Evolutionary conservation across 35 echinoderm and acorn worm genomes (phyloP).

Genomic region (Anneissia japonica): DNA sequence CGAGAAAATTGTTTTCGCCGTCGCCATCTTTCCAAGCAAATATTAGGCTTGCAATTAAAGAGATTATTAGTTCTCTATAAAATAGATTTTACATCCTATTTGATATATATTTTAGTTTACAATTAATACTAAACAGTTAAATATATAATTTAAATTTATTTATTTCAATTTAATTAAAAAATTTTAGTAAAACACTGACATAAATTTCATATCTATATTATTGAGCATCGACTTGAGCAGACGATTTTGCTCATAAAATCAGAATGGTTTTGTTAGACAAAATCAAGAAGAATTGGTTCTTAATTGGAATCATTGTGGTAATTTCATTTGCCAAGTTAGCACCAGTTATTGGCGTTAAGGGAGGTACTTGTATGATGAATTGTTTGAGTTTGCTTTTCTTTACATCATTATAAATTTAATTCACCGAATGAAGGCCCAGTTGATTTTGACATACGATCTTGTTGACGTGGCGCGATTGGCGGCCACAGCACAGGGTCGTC

Average conservation of each 20-base stretch:
- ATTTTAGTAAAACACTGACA: too few species aligned
- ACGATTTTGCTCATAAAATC: too few species aligned
- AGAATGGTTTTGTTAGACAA: constrained; percentile 68
- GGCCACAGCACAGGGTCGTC: too few species aligned
- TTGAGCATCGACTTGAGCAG: too few species aligned
- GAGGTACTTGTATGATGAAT: constrained; percentile 43
- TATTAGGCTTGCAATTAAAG: not conserved
- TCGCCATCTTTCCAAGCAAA: not conserved
- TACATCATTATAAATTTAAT: not conserved
- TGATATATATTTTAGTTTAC: too few species aligned
- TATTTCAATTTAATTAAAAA: too few species aligned
- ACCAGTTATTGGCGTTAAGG: constrained; percentile 81
- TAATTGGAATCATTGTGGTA: constrained; percentile 75
- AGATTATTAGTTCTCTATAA: too few species aligned
- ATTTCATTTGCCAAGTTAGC: constrained; percentile 55
- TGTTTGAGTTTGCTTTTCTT: not conserved
- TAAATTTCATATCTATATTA: too few species aligned
- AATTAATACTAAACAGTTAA: too few species aligned
- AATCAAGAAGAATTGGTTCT: constrained; percentile 93
- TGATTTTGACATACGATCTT: not conserved
- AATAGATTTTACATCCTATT: too few species aligned
- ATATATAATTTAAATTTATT: too few species aligned
- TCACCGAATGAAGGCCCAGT: not conserved
- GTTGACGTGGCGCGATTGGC: constrained; percentile 18
- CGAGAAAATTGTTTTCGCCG: not conserved